These are phyloP conservation scores for Bedellia somnulentella DNA, from an alignment of 2,888 invertebrate species.

Conservation along the genomic window DNA sequence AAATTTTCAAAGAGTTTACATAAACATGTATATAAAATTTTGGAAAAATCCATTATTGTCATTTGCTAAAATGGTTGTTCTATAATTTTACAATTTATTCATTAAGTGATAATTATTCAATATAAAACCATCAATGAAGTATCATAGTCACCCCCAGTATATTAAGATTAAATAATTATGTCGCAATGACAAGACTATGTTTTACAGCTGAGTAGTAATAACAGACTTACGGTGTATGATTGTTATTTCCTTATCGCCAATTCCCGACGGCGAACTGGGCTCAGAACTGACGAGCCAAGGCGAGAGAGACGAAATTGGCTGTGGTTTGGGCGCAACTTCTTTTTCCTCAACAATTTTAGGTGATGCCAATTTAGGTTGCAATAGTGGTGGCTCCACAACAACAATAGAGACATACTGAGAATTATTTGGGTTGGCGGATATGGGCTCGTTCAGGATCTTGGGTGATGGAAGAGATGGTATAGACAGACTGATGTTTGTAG, in stretches of 20 bases:
- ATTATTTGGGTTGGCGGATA: constrained; percentile 34
- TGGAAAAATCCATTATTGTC: too few species aligned
- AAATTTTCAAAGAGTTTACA: too few species aligned
- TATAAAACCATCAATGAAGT: too few species aligned
- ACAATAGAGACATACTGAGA: constrained; percentile 55
- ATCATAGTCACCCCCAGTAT: too few species aligned
- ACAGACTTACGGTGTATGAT: constrained; percentile 83
- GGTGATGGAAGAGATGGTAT: constrained; percentile 51
- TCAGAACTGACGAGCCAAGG: constrained; percentile 84
- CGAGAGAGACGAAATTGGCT: constrained; percentile 69
- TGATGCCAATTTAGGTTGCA: constrained; percentile 31
- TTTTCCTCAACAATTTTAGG: constrained; percentile 52
- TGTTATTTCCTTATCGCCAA: constrained; percentile 66
- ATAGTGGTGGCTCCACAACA: constrained; percentile 44
- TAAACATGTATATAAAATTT: too few species aligned
- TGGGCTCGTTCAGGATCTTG: constrained; percentile 57
- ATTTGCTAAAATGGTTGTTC: too few species aligned
- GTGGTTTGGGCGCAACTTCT: constrained; percentile 56
- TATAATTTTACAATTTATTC: too few species aligned
- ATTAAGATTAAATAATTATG: too few species aligned
- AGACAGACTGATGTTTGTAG: constrained; percentile 40
- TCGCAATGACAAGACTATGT: too few species aligned
- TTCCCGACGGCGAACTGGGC: constrained; percentile 64
- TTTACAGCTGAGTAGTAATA: constrained; percentile 79
- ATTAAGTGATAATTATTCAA: too few species aligned